Conservation (phyloP, 2,888 invertebrate species). For the Caenorhabditis angaria region DNA sequence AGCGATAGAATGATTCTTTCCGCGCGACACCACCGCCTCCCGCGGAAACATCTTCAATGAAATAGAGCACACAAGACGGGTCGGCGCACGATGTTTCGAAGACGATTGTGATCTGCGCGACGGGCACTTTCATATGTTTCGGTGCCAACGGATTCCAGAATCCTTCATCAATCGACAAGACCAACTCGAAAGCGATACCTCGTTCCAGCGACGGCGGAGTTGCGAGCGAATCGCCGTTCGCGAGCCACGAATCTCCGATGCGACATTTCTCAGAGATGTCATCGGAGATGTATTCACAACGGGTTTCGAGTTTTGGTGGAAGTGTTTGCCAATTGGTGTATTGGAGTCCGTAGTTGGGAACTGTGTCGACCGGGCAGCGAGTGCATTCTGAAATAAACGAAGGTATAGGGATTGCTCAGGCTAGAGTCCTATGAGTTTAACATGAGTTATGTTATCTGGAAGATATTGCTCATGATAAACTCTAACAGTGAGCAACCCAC, state of each 20-base stretch:
- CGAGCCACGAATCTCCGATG: slow-evolving; percentile 74
- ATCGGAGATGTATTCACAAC: slow-evolving; percentile 74
- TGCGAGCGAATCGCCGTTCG: slow-evolving; percentile 75
- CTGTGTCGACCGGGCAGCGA: slow-evolving; percentile 75
- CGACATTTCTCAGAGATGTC: slow-evolving; percentile 57
- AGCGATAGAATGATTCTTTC: slow-evolving; percentile 52
- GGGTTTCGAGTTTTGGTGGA: slow-evolving; percentile 74
- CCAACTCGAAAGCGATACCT: slow-evolving; percentile 75
- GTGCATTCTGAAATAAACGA: slow-evolving; percentile 70
- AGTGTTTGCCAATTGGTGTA: slow-evolving; percentile 75
- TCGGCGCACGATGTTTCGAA: slow-evolving; percentile 76
- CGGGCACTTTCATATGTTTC: slow-evolving; percentile 67
- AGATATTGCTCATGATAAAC: too few species aligned
- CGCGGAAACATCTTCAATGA: slow-evolving; percentile 73
- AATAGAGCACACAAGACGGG: slow-evolving; percentile 75
- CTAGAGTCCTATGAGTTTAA: neutral
- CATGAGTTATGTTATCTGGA: neutral
- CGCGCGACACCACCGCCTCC: slow-evolving; percentile 6
- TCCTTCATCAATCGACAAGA: slow-evolving; percentile 74
- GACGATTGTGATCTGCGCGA: slow-evolving; percentile 75
- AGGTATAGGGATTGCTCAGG: neutral
- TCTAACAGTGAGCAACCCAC: slow-evolving; percentile 46
- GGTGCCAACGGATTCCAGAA: slow-evolving; percentile 68
- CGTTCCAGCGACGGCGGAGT: slow-evolving; percentile 75
- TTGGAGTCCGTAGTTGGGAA: slow-evolving; percentile 76